These are phyloP conservation scores for Rhea pennata DNA, from an alignment of 2,113 vertebrate genomes.

Conservation along the genomic window DNA sequence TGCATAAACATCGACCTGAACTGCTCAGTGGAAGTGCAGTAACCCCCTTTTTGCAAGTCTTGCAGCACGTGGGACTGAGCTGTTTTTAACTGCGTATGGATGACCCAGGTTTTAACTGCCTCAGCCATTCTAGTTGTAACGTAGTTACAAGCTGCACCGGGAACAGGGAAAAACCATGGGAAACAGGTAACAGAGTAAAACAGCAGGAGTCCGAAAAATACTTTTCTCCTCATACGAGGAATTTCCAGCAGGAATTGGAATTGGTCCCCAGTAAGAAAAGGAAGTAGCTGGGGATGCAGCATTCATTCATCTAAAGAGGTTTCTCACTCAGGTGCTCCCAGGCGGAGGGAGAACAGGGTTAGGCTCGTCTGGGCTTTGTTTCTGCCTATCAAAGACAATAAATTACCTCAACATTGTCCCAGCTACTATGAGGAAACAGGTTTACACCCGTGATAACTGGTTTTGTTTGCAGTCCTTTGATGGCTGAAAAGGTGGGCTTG, in stretches of 20 bases:
- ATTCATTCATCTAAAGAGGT: background rate
- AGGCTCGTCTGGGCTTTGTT: background rate
- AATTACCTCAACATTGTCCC: background rate
- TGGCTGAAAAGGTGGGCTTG: background rate
- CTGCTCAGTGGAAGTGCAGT: background rate
- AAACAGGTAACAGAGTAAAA: no score
- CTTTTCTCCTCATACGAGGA: background rate
- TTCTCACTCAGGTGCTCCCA: background rate
- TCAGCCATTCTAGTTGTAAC: background rate
- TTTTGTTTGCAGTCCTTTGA: background rate
- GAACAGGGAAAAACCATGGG: background rate
- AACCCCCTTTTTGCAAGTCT: background rate
- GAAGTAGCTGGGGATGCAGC: background rate
- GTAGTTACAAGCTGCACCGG: background rate
- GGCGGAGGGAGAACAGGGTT: background rate
- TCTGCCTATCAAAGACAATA: background rate
- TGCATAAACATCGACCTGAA: background rate
- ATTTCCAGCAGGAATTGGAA: background rate
- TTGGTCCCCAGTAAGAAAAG: background rate
- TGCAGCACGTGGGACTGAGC: background rate
- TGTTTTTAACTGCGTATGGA: slow-evolving; percentile 46
- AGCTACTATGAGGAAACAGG: background rate
- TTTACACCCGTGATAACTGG: background rate
- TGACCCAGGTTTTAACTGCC: background rate
- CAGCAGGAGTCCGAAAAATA: background rate